Conservation (phyloP, 2,797 vertebrate genomes). For the Peromyscus nudipes region DNA sequence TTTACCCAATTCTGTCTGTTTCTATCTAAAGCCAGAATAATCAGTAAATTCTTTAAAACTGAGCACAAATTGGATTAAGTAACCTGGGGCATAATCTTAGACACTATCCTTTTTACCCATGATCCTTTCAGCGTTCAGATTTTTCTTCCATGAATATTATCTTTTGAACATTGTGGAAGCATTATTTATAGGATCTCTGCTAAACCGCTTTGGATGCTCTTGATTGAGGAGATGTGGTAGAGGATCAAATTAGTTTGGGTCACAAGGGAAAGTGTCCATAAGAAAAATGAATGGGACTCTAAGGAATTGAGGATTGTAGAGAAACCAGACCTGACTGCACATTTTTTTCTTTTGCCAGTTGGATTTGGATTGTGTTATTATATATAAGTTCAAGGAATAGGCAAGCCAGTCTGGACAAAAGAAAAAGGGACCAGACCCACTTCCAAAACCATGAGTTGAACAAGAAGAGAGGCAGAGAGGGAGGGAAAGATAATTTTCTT, state of each 20-base stretch:
- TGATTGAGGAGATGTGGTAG: conserved; percentile 68
- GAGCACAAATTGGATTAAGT: neutral
- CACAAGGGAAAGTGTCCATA: conserved; percentile 77
- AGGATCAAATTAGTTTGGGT: conserved; percentile 74
- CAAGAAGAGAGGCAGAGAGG: neutral
- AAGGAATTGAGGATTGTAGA: conserved; percentile 71
- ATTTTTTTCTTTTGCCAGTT: conserved; percentile 66
- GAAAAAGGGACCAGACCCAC: conserved; percentile 47
- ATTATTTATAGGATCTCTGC: conserved; percentile 80
- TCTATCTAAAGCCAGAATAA: conserved; percentile 22
- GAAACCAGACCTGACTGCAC: conserved; percentile 69
- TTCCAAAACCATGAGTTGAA: conserved; percentile 63
- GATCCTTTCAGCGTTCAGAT: neutral
- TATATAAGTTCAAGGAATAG: conserved; percentile 75
- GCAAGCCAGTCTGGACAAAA: conserved; percentile 61
- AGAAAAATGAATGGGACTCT: conserved; percentile 73
- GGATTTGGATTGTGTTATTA: conserved; percentile 73
- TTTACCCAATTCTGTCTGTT: neutral
- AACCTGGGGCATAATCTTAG: neutral
- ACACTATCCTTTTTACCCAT: neutral
- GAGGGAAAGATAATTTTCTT: conserved; percentile 7
- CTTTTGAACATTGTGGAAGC: conserved; percentile 60
- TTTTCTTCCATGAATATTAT: conserved; percentile 20
- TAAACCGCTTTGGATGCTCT: conserved; percentile 72
- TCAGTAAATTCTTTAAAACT: neutral